Evolutionary conservation across 2,888 invertebrate genomes (phyloP), one percentile per base, ranked within the genome.

Genomic region (Beris morrisii): DNA sequence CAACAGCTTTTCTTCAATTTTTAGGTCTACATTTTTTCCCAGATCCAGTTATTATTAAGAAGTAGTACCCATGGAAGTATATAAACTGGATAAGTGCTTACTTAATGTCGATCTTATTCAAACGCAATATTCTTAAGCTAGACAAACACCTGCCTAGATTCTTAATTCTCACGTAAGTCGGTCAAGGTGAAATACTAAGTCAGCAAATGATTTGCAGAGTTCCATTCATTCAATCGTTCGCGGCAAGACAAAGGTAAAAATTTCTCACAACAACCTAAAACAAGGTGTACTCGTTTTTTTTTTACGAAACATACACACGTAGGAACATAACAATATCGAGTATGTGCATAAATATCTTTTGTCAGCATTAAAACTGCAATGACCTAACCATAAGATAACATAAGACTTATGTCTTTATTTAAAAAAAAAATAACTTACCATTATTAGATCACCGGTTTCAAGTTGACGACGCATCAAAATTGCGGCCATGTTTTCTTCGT

Each of bases 401-500:
- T 31, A 54, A 12, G 9, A 54, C 9, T 9, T 50, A 22, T 50
- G 4, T 13, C 5, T 12, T 46, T 46, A 46, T 11, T 46, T 46
- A 1, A 22, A 22, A 22, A 22, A 22, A 22, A 22, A 22, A 22
- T 6, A 53, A 75, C 92, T 89, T 83, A 95, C 95, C 89, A 95
- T 89, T 76, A 93, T 84, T 73, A 94, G 83, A 77, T 89, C 88
- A 70, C 92, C 93, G 78, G 89, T 90, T 72, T 84, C 83, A 68
- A 88, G 85, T 78, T 94, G 92, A 73, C 88, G 88, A 75, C 92
- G 87, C 78, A 95, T 87, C 69, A 95, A 84, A 74, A 95, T 85
- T 4, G 95, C 95, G 9, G 95, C 95, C 82, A 92, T 89, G 75
- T 91, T 93, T 69, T 86, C 84, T 75, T 90, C 88, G 79, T 95